phyloP scores from a whole-genome alignment of 2,888 invertebrate species.

The Drosophila nigricruria region DNA sequence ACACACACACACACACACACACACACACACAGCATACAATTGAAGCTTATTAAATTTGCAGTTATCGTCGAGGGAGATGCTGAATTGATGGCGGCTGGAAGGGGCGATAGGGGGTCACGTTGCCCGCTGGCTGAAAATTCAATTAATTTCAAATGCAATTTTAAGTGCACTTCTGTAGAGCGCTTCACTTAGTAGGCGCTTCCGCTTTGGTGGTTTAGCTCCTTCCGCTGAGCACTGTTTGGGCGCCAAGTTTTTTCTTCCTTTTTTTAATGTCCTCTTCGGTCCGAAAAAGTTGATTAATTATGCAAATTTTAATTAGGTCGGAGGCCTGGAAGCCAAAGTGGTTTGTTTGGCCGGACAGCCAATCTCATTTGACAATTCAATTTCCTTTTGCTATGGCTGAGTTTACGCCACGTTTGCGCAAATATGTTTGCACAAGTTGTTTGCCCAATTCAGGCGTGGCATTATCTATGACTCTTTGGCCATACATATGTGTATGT shows the following conservation, averaged over 20 bases:
- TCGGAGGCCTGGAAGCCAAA: conserved; percentile 18
- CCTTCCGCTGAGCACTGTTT: conserved; percentile 37
- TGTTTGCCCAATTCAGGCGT: conserved; percentile 38
- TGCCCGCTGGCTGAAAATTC: conserved; percentile 58
- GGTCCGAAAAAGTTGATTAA: conserved; percentile 64
- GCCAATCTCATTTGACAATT: conserved; percentile 62
- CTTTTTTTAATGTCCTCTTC: conserved; percentile 10
- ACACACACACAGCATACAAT: background rate
- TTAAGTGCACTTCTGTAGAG: conserved; percentile 70
- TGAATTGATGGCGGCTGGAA: background rate
- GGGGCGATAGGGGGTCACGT: background rate
- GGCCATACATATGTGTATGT: background rate
- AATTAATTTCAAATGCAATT: conserved; percentile 76
- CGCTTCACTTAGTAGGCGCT: conserved; percentile 64
- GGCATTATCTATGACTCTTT: conserved; percentile 53
- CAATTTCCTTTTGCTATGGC: conserved; percentile 58
- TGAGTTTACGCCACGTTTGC: conserved; percentile 26
- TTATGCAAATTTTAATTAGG: conserved; percentile 79
- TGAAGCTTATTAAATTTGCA: conserved; percentile 49
- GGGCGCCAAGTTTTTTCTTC: conserved; percentile 3
- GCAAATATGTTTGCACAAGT: conserved; percentile 39
- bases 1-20: background rate
- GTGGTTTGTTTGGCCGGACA: conserved; percentile 24
- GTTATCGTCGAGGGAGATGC: conserved; percentile 3
- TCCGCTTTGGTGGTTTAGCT: conserved; percentile 49